Evolutionary conservation across 2,113 vertebrate species (phyloP).

Genomic region (Notechis scutatus): DNA sequence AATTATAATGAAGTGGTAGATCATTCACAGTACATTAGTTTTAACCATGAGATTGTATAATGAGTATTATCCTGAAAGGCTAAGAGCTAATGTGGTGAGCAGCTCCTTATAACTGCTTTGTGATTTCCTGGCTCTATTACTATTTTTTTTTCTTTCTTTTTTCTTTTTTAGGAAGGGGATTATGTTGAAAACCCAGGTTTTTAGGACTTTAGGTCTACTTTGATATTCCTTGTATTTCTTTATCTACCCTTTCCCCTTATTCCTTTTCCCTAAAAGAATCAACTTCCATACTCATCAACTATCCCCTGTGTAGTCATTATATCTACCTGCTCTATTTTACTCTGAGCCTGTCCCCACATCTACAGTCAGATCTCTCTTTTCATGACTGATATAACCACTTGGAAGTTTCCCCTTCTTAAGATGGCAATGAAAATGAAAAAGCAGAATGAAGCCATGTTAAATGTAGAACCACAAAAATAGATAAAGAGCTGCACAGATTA

Average conservation of each 20-base stretch:
- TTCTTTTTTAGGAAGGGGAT: slow-evolving; percentile 38
- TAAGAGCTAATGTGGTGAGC: slow-evolving; percentile 71
- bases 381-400: neutral
- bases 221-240: neutral
- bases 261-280: neutral
- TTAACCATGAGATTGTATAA: slow-evolving; percentile 69
- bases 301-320: neutral
- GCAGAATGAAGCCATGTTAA: neutral
- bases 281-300: neutral
- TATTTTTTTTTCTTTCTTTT: slow-evolving; percentile 31
- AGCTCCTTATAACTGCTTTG: slow-evolving; percentile 61
- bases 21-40: slow-evolving; percentile 73
- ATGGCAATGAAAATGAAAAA: neutral
- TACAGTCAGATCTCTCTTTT: neutral
- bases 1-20: slow-evolving; percentile 70
- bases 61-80: slow-evolving; percentile 66
- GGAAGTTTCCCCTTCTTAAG: neutral
- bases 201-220: slow-evolving; percentile 28
- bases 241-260: neutral
- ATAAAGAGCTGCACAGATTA: neutral
- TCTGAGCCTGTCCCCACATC: neutral
- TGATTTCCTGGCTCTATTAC: slow-evolving; percentile 58
- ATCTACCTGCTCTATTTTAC: neutral
- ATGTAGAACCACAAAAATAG: neutral
- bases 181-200: slow-evolving; percentile 41